Conservation (phyloP, 2,113 vertebrate species). For the Pitta sordida region DNA sequence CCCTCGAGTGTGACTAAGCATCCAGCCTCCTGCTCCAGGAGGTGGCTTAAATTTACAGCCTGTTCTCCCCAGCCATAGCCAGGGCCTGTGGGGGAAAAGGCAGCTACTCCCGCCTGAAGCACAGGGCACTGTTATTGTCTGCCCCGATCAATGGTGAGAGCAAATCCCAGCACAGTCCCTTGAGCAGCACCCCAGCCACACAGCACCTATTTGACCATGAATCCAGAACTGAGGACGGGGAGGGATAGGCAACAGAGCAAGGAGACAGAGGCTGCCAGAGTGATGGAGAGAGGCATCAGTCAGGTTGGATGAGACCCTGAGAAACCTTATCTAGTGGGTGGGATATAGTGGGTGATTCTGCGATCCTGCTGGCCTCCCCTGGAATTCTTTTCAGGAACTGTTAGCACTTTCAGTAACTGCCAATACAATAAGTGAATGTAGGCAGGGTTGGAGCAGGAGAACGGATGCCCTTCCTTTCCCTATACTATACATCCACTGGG, state of each 20-base stretch:
- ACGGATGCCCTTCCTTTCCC: neutral
- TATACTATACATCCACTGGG: neutral
- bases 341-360: neutral
- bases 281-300: neutral
- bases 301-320: neutral
- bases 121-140: neutral
- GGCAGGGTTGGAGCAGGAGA: neutral
- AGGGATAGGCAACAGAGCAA: neutral
- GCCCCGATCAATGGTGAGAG: neutral
- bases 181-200: neutral
- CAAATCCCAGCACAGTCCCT: neutral
- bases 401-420: neutral
- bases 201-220: neutral
- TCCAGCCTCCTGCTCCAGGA: neutral
- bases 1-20: neutral
- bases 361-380: neutral
- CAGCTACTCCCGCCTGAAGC: neutral
- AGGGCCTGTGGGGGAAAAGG: neutral
- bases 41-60: neutral
- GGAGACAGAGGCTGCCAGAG: neutral
- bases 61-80: neutral
- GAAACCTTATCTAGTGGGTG: neutral
- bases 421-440: fast-evolving
- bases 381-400: neutral
- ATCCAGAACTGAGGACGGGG: neutral